Evolutionary conservation across 1,140 invertebrate species (phyloP).

Genomic region (Atta cephalotes): DNA sequence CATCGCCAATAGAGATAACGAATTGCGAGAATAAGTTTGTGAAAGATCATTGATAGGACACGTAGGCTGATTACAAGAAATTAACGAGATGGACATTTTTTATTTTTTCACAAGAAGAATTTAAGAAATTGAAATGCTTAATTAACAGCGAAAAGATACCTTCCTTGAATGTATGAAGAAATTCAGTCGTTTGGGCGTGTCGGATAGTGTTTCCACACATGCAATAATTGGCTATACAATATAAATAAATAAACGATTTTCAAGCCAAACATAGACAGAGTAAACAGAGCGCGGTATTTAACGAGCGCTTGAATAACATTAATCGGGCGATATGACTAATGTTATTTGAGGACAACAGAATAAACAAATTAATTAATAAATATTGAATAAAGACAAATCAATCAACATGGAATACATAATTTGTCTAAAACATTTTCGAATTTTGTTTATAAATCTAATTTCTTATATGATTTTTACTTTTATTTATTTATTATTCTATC

Average conservation of each 20-base stretch:
- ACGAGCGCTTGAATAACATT: background rate
- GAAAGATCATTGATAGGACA: conserved; percentile 12
- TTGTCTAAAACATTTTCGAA: too few relatives aligned
- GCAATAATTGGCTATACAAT: background rate
- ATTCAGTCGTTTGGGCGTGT: background rate
- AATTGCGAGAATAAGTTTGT: conserved; percentile 6
- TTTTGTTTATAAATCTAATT: too few relatives aligned
- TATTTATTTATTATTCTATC: too few relatives aligned
- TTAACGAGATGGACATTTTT: background rate
- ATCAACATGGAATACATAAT: background rate
- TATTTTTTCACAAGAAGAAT: background rate
- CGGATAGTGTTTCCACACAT: background rate
- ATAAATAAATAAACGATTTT: conserved; percentile 23
- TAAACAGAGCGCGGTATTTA: background rate
- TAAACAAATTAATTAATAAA: conserved; percentile 12
- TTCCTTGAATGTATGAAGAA: background rate
- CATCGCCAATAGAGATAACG: background rate
- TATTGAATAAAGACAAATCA: background rate
- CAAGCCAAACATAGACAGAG: background rate
- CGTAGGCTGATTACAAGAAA: background rate
- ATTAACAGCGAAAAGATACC: background rate
- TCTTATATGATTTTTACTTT: too few relatives aligned
- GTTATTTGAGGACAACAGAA: background rate
- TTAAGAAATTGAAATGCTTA: background rate
- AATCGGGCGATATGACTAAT: background rate